Conservation (phyloP, 2,797 vertebrate species). For the Sarcoramphus papa region DNA sequence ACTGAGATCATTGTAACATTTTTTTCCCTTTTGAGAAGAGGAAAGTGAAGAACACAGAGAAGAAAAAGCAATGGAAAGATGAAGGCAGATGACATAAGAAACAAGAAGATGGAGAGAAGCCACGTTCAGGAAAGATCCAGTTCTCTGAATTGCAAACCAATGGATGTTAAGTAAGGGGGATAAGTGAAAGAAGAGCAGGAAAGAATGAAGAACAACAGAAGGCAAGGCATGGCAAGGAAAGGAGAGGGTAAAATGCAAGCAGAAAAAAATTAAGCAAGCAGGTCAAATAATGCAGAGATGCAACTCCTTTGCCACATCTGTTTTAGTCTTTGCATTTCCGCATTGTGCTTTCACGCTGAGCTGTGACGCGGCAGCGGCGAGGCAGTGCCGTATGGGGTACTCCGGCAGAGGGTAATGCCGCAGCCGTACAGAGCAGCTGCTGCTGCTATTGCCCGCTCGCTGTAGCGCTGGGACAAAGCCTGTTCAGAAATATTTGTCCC, state of each 20-base stretch:
- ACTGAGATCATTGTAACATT: not conserved
- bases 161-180: not conserved
- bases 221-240: not conserved
- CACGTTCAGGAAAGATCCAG: accelerated
- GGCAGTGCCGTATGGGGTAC: not conserved
- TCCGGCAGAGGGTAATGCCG: not conserved
- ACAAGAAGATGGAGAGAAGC: not conserved
- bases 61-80: not conserved
- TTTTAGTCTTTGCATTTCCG: not conserved
- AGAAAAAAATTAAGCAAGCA: not conserved
- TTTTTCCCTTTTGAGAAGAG: not conserved
- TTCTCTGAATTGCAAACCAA: not conserved
- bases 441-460: accelerated
- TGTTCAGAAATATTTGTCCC: not conserved
- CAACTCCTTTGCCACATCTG: not conserved
- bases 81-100: not conserved
- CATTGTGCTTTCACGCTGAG: accelerated
- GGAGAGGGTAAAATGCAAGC: not conserved
- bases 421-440: accelerated
- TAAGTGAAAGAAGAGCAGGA: not conserved
- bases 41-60: not conserved
- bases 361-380: accelerated
- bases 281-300: not conserved
- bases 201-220: not conserved
- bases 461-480: not conserved